phyloP scores from a whole-genome alignment of 92 coral and sea anemone genomes.

The Heteractis magnifica region DNA sequence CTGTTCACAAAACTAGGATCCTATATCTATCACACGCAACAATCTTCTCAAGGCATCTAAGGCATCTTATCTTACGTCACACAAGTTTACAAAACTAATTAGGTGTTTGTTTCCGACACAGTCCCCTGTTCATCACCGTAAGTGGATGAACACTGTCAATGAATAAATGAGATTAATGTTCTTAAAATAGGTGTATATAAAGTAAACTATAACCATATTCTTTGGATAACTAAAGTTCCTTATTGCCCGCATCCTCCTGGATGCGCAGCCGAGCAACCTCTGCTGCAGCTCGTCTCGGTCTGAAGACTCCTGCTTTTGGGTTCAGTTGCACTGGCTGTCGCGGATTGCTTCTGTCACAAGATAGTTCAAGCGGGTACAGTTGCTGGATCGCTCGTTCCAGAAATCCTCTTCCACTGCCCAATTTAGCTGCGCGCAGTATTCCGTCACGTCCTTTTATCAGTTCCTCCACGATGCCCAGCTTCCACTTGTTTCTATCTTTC shows the following conservation, averaged over 20 bases:
- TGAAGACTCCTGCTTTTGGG: not conserved
- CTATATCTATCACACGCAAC: too few relatives aligned
- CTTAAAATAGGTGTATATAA: not conserved
- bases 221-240: constrained; percentile 7
- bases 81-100: too few relatives aligned
- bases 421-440: constrained; percentile 33
- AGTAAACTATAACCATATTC: not conserved
- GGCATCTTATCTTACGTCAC: too few relatives aligned
- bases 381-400: constrained; percentile 30
- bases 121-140: constrained; percentile 24
- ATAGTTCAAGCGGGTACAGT: constrained; percentile 30
- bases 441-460: constrained; percentile 43
- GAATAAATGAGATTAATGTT: not conserved
- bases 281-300: constrained; percentile 45
- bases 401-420: constrained; percentile 14
- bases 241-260: not conserved
- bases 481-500: constrained; percentile 34
- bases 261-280: constrained; percentile 24
- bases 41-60: too few relatives aligned
- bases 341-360: constrained; percentile 2
- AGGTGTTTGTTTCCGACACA: not conserved
- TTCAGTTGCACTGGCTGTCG: not conserved
- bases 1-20: too few relatives aligned
- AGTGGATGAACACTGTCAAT: constrained; percentile 15
- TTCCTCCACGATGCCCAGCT: constrained; percentile 36